Base-by-base conservation (phyloP, 1,140 invertebrate species). In the Hycleus phaleratus region DNA sequence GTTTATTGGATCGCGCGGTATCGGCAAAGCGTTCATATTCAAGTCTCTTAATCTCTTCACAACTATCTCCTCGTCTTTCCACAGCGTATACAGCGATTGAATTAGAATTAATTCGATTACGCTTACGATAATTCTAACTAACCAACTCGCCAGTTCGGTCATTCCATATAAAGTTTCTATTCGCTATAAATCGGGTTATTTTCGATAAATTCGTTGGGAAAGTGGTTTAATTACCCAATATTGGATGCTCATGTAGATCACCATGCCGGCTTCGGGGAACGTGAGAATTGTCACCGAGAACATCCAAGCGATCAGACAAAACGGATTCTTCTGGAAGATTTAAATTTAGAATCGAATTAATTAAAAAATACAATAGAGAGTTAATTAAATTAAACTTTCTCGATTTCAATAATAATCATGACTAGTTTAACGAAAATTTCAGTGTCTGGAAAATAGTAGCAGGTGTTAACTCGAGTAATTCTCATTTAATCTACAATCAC, bases 231-330 rank as follows among this genome's bases (percentile, higher is more conserved):
- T 78, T 77, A 85, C 83, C 83, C 83, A 85, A 68, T 84, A 79
- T 62, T 82, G 78, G 32, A 86, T 79, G 49, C 81, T 82, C 83
- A 85, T 85, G 67, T 83, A 85, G 61, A 85, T 80, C 38, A 84
- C 82, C 64, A 86, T 76, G 61, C 81, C 82, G 60, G 82, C 82
- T 73, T 86, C 84, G 7, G 82, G 83, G 65, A 85, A 83, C 49
- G 82, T 78, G 47, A 84, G 78, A 11, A 84, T 70, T 26, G 82
- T 82, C 12, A 84, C 78, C 25, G 81, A 74, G 59, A 85, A 81
- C 66, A 84, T 73, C 84, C 84, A 86, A 24, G 77, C 77, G 58
- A 86, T 64, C 11, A 85, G 71, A 52, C 77, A 82, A 49, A 77
- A 73, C 50, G 80, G 78, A 67, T 81, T 81, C 74, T 82, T 81